These are phyloP conservation scores for Mola mola DNA, from an alignment of 2,113 vertebrate species.

Conservation along the genomic window DNA sequence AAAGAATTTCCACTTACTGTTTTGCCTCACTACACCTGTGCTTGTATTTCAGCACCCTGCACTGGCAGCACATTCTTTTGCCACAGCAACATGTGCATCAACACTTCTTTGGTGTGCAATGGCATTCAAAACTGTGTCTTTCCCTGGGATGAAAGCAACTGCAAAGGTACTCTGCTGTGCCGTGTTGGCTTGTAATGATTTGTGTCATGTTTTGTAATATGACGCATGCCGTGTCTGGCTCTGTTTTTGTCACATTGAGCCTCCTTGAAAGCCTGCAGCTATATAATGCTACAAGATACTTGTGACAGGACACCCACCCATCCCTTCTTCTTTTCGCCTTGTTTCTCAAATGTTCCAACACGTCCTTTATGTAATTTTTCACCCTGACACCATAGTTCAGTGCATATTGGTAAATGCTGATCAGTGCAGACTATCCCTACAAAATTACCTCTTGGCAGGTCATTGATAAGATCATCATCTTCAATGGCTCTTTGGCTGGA, in stretches of 20 bases:
- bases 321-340: no score
- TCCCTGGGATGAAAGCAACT: constrained; percentile 97
- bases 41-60: constrained; percentile 88
- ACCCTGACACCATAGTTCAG: background rate
- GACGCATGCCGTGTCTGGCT: background rate
- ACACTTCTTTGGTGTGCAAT: constrained; percentile 95
- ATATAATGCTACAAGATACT: background rate
- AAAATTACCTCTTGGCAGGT: constrained; percentile 1
- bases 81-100: constrained; percentile 99
- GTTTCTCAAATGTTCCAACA: background rate
- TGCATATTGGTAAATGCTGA: background rate
- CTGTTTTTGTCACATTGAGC: constrained; percentile 22
- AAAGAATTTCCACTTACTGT: background rate
- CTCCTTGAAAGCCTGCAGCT: constrained; percentile 7
- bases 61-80: constrained; percentile 89
- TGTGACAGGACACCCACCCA: background rate
- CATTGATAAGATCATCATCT: constrained; percentile 15
- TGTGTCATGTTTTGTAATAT: constrained; percentile 5
- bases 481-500: constrained; percentile 15
- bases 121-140: constrained; percentile 97
- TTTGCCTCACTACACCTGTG: background rate
- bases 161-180: constrained; percentile 84
- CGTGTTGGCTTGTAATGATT: background rate
- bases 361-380: background rate
- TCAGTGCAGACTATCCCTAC: background rate